These are phyloP conservation scores for Schizotus pectinicornis DNA, from an alignment of 2,888 invertebrate species.

Conservation along the genomic window DNA sequence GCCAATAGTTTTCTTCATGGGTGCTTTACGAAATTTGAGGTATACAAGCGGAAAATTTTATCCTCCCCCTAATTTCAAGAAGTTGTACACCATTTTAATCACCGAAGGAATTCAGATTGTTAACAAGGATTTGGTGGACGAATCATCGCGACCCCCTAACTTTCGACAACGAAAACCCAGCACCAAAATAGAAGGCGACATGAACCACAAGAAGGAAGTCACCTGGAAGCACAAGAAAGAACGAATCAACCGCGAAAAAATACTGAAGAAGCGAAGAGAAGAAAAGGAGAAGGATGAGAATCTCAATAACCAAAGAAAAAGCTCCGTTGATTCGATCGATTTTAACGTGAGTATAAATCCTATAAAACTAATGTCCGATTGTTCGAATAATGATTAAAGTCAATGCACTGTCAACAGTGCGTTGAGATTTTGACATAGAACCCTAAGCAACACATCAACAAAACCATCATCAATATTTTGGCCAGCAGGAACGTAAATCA, in stretches of 20 bases:
- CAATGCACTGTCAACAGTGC: too few species aligned
- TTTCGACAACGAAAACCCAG: constrained; percentile 1
- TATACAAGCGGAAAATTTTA: constrained; percentile 56
- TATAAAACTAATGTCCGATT: not conserved
- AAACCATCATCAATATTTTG: too few species aligned
- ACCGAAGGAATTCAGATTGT: constrained; percentile 16
- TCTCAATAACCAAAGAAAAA: constrained; percentile 37
- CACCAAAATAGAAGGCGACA: constrained; percentile 5
- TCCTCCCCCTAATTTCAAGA: constrained; percentile 40
- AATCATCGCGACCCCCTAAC: constrained; percentile 13
- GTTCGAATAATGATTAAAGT: too few species aligned
- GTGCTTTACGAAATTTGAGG: constrained; percentile 72
- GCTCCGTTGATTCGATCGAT: constrained; percentile 61
- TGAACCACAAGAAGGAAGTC: constrained; percentile 12
- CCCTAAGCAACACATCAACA: too few species aligned
- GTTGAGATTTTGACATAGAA: too few species aligned
- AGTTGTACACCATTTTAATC: constrained; percentile 43
- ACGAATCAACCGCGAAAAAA: constrained; percentile 32
- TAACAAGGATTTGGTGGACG: constrained; percentile 7
- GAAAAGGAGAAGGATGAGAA: constrained; percentile 35
- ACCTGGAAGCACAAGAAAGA: constrained; percentile 31
- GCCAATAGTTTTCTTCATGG: constrained; percentile 73
- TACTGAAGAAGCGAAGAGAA: constrained; percentile 29
- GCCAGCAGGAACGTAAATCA: too few species aligned
- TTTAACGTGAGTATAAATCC: constrained; percentile 59